Base-by-base conservation (phyloP, 2,797 vertebrate species). In the Corythornis leucogaster region DNA sequence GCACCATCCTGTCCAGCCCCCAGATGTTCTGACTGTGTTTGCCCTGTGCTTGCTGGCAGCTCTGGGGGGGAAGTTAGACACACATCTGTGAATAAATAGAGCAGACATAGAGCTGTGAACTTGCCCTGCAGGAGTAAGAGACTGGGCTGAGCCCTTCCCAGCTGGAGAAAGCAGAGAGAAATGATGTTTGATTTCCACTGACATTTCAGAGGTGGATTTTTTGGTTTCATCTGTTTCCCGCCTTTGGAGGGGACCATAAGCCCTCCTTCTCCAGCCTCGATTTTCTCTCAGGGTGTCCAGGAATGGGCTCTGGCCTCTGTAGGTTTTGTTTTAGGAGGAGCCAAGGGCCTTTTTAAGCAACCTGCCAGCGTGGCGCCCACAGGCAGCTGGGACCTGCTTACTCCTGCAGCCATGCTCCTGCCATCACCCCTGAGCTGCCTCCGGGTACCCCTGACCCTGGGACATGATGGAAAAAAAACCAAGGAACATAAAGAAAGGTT, bases 31-130 rank as follows among this genome's bases (percentile, higher is more conserved):
- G 48, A 33, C 70, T 2, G 0, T 1, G 1, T 55, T 81, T 1
- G 2, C 40, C 26, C 24, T 1, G 0, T 1, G 42, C 42, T 46
- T 45, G 50, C 81, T 8, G 1, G 31, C n/a, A 69, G 63, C 0
- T 8, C 38, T 38, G 38, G 1, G 2, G 38, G 51, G 51, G 46
- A 73, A 59, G 38, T 21, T 73, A 59, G 24, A 71, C 51, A 59
- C 88, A 87, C 2, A 12, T 50, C 66, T 88, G 62, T 48, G 70
- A 87, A 59, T 53, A 95, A 92, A 95, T 83, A 64, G 95, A 93
- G 92, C 95, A 91, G 59, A 85, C 91, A 80, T 80, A 71, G 58
- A 89, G 83, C 19, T 83, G 84, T 91, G 90, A 87, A 90, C 7
- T 16, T 86, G 76, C 80, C 90, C 1, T 5, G 74, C 46, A 94